phyloP scores from a whole-genome alignment of 2,797 vertebrate species.

The Champsocephalus gunnari region DNA sequence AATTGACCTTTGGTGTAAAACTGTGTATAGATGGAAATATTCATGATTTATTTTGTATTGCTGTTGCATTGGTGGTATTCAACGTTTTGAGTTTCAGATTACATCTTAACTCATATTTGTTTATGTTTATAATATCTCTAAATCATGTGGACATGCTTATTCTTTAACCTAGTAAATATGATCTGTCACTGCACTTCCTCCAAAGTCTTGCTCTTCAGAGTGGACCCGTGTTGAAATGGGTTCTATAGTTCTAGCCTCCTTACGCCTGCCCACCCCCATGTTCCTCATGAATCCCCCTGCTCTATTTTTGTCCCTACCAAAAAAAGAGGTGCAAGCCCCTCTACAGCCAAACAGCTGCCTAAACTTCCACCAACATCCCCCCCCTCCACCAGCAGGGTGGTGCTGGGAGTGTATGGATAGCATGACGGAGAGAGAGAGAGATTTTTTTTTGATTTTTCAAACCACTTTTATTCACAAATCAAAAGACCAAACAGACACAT shows the following conservation, averaged over 20 bases:
- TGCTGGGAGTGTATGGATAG: conserved; percentile 85
- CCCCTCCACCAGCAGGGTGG: conserved; percentile 35
- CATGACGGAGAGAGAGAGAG: background rate
- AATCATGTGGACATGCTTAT: background rate
- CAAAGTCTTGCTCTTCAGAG: conserved; percentile 24
- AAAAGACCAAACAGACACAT: no score
- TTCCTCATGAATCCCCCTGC: conserved; percentile 26
- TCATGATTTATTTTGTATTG: background rate
- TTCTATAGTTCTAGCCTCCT: conserved; percentile 19
- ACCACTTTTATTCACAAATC: no score
- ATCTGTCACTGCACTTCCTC: background rate
- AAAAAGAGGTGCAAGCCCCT: conserved; percentile 84
- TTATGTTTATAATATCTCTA: background rate
- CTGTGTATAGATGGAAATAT: background rate
- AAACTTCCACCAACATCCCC: conserved; percentile 6
- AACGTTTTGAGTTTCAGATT: no score
- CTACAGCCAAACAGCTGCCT: conserved; percentile 45
- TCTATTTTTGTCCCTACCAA: conserved; percentile 92
- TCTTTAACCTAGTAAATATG: background rate
- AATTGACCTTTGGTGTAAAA: background rate
- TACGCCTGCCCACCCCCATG: conserved; percentile 21
- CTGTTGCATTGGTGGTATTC: background rate
- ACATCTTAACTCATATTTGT: background rate
- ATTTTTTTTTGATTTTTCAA: no score
- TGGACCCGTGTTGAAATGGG: conserved; percentile 8